A percentile compares a stretch with the other conserved stretches of the same genome.
phyloP scores from a whole-genome alignment of 64 coral and sea anemone species.

The Astreopora myriophthalma region DNA sequence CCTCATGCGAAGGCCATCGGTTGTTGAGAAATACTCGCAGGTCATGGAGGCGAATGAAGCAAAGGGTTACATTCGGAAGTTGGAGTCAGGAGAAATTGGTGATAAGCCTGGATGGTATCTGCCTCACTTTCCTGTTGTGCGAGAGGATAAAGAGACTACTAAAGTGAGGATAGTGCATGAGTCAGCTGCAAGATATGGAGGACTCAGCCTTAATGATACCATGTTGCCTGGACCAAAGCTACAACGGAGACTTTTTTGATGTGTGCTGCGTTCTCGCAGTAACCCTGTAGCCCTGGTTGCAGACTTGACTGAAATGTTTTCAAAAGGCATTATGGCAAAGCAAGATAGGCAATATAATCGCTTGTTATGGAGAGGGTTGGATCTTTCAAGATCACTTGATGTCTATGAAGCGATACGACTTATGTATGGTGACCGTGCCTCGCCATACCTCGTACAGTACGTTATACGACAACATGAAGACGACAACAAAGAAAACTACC shows the following conservation, averaged over 20 bases:
- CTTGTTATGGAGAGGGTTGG: too few species aligned
- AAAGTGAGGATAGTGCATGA: conserved; percentile 64
- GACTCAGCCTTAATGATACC: conserved; percentile 40
- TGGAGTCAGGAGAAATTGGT: not conserved
- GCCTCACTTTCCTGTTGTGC: conserved; percentile 54
- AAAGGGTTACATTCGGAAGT: conserved; percentile 39
- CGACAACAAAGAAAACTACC: conserved; percentile 7
- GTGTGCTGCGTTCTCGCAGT: conserved; percentile 44
- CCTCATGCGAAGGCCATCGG: not conserved
- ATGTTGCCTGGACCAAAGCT: conserved; percentile 54
- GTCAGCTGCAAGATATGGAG: conserved; percentile 21
- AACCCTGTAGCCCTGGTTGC: conserved; percentile 43
- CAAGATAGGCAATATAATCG: too few species aligned
- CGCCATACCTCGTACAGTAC: conserved; percentile 39
- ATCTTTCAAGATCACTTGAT: too few species aligned
- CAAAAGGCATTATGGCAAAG: too few species aligned
- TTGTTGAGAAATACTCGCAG: conserved; percentile 48
- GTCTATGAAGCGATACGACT: conserved; percentile 48
- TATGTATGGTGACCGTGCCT: conserved; percentile 27
- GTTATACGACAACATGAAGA: conserved; percentile 14
- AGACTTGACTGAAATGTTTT: conserved; percentile 71
- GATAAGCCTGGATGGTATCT: conserved; percentile 13
- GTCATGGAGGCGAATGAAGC: conserved; percentile 38
- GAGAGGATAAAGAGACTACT: conserved; percentile 27
- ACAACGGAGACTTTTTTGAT: conserved; percentile 31